phyloP scores from a whole-genome alignment of 2,797 vertebrate genomes.

The Ambastaia sidthimunki region DNA sequence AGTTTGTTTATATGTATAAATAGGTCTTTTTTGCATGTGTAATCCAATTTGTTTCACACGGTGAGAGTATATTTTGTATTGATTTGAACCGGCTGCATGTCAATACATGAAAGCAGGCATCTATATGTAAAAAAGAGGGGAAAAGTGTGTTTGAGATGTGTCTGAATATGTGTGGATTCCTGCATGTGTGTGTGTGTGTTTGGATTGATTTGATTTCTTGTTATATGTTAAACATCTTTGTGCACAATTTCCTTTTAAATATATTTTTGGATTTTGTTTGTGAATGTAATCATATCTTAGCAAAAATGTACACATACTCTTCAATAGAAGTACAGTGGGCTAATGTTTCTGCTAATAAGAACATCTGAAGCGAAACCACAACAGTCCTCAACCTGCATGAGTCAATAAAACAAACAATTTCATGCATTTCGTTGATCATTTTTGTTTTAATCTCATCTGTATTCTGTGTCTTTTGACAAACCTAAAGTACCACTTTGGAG shows the following conservation, averaged over 20 bases:
- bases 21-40: slow-evolving; percentile 59
- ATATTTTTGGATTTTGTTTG: slow-evolving; percentile 22
- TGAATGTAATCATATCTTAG: not conserved
- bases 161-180: not conserved
- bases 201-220: not conserved
- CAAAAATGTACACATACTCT: not conserved
- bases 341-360: slow-evolving; percentile 30
- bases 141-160: slow-evolving; percentile 50
- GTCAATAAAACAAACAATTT: slow-evolving; percentile 50
- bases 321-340: not conserved
- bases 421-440: slow-evolving; percentile 32
- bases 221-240: slow-evolving; percentile 21
- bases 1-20: slow-evolving; percentile 57
- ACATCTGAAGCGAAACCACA: slow-evolving; percentile 3
- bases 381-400: slow-evolving; percentile 33
- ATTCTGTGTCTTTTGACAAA: not conserved
- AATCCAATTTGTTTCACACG: slow-evolving; percentile 67
- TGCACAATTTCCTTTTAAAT: slow-evolving; percentile 15
- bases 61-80: slow-evolving; percentile 72
- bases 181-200: slow-evolving; percentile 30
- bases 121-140: slow-evolving; percentile 51
- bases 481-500: too few relatives aligned
- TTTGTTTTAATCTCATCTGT: slow-evolving; percentile 6
- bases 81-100: slow-evolving; percentile 68
- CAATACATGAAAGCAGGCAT: slow-evolving; percentile 57